Percentiles rank a stretch among this genome's conserved stretches.
Conservation (phyloP, 2,888 invertebrate species). For the Drosophila lacicola region DNA sequence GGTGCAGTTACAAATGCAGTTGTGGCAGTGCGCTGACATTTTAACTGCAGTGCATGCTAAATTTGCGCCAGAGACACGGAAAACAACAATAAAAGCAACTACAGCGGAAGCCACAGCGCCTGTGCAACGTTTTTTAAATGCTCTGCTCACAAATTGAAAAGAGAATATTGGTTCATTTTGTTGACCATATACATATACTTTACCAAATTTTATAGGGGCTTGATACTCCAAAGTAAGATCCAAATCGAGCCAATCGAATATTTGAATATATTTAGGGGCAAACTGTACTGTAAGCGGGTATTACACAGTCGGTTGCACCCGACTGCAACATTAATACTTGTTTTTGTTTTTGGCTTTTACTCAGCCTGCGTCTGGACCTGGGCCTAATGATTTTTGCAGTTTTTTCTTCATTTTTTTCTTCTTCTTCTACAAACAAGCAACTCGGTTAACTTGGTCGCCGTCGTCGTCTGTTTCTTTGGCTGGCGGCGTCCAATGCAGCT, state of each 20-base stretch:
- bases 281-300: too few relatives aligned
- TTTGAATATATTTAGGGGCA: too few relatives aligned
- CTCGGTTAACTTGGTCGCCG: conserved; percentile 24
- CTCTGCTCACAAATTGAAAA: too few relatives aligned
- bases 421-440: conserved; percentile 28
- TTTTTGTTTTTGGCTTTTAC: conserved; percentile 10
- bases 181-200: too few relatives aligned
- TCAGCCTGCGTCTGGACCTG: conserved; percentile 13
- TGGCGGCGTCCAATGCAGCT: conserved; percentile 59
- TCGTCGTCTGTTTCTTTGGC: conserved; percentile 23
- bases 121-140: conserved; percentile 14
- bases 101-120: conserved; percentile 19
- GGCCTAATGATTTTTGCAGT: conserved; percentile 56
- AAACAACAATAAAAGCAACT: conserved; percentile 5
- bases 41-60: conserved; percentile 30
- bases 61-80: conserved; percentile 9
- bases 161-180: too few relatives aligned
- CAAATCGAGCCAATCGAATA: too few relatives aligned
- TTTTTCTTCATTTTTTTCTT: conserved; percentile 29
- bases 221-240: too few relatives aligned
- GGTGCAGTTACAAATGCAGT: conserved; percentile 3
- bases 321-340: too few relatives aligned
- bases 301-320: too few relatives aligned
- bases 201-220: too few relatives aligned
- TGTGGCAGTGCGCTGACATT: conserved; percentile 31